Percentiles rank a stretch among this genome's conserved stretches.
Evolutionary conservation across 2,797 vertebrate genomes (phyloP).

Genomic region (Cacajao melanocephalus): DNA sequence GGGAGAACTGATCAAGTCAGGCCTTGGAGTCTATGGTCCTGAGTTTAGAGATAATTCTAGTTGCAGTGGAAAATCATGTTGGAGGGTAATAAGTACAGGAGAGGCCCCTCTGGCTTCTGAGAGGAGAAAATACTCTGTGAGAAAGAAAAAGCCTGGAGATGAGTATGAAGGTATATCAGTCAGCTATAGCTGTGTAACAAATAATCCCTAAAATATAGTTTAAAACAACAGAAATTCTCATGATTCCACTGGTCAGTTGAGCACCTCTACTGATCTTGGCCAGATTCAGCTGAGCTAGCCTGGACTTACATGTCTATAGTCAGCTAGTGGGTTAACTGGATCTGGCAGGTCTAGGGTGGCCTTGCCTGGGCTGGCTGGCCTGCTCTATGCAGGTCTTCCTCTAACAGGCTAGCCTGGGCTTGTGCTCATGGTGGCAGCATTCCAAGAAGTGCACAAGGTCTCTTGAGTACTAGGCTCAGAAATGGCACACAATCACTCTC

Average conservation of each 20-base stretch:
- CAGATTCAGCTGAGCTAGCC: not conserved
- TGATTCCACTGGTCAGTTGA: not conserved
- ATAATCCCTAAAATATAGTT: not conserved
- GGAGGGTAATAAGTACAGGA: not conserved
- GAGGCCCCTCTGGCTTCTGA: not conserved
- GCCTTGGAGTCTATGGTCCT: not conserved
- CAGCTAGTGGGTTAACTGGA: not conserved
- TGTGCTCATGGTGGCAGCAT: not conserved
- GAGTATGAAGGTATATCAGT: not conserved
- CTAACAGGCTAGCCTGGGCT: not conserved
- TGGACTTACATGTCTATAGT: not conserved
- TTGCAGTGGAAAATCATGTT: not conserved
- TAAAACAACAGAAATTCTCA: not conserved
- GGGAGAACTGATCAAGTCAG: not conserved
- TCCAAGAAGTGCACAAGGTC: not conserved
- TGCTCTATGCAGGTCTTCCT: not conserved
- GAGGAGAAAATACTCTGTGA: not conserved
- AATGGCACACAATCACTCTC: too few relatives aligned
- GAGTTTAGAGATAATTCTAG: not conserved
- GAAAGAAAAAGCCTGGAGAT: not conserved
- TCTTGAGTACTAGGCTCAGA: not conserved
- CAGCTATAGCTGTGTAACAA: not conserved
- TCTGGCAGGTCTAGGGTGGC: not conserved
- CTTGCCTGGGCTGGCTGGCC: not conserved
- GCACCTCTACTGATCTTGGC: not conserved